phyloP scores from a whole-genome alignment of 1,140 invertebrate genomes.

The Leptinotarsa defecta region DNA sequence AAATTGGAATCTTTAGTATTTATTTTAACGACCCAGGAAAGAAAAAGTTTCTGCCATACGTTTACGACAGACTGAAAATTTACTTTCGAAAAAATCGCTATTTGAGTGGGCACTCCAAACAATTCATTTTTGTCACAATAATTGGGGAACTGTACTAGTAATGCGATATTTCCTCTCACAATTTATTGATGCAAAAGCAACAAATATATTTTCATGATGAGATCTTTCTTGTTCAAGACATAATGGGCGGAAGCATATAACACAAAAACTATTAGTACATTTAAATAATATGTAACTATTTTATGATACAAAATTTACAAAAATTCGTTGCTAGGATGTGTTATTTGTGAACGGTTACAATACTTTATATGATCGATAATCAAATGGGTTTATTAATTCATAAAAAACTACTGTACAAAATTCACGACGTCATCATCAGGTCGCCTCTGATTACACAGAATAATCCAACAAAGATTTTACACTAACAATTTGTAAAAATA shows the following conservation, averaged over 20 bases:
- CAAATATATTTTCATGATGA: slow-evolving; percentile 12
- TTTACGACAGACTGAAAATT: too few relatives aligned
- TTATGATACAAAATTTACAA: slow-evolving; percentile 32
- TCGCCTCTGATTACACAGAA: not conserved
- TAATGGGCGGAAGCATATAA: slow-evolving; percentile 27
- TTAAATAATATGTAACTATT: slow-evolving; percentile 17
- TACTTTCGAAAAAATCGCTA: too few relatives aligned
- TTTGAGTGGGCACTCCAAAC: too few relatives aligned
- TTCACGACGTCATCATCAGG: too few relatives aligned
- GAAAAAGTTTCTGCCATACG: too few relatives aligned
- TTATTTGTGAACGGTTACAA: not conserved
- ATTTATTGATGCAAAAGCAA: slow-evolving; percentile 2
- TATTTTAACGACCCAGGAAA: too few relatives aligned
- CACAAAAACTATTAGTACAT: not conserved
- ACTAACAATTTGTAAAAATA: slow-evolving; percentile 49
- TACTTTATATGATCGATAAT: not conserved
- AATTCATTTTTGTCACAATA: too few relatives aligned
- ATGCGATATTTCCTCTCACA: not conserved
- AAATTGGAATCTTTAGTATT: too few relatives aligned
- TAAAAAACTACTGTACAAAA: not conserved
- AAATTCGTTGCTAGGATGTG: slow-evolving; percentile 18
- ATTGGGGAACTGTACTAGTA: not conserved
- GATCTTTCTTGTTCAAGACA: slow-evolving; percentile 21
- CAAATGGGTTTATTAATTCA: not conserved
- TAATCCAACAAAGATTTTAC: slow-evolving; percentile 46